A percentile compares a stretch with the other conserved stretches of the same genome.
These are phyloP conservation scores for Syngnathus typhle DNA, from an alignment of 2,113 vertebrate species.

Conservation along the genomic window DNA sequence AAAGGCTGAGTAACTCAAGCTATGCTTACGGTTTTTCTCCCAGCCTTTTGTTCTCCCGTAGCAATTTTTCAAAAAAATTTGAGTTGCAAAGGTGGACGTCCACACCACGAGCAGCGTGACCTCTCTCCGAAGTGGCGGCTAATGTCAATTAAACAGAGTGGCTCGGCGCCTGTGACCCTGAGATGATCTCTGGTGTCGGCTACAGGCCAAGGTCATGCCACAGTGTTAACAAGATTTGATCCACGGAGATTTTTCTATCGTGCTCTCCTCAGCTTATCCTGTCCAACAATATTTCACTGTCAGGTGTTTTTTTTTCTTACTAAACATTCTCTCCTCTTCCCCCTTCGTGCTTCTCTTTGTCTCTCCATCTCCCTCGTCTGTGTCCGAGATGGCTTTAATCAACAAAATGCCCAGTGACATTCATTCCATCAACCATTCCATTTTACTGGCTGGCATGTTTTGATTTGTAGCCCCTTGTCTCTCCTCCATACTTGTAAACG, in stretches of 20 bases:
- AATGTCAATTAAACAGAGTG: slow-evolving; percentile 72
- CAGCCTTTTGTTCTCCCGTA: not conserved
- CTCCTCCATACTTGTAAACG: slow-evolving; percentile 48
- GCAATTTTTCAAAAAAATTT: not conserved
- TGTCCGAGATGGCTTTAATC: slow-evolving; percentile 54
- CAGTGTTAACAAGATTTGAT: slow-evolving; percentile 71
- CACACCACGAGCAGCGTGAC: slow-evolving; percentile 13
- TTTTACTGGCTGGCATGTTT: slow-evolving; percentile 29
- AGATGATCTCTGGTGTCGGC: slow-evolving; percentile 64
- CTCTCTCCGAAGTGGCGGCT: slow-evolving; percentile 28
- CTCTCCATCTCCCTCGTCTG: slow-evolving; percentile 20
- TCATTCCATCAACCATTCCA: slow-evolving; percentile 48
- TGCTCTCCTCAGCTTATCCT: slow-evolving; percentile 51
- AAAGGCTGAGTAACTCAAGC: not conserved
- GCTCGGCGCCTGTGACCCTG: slow-evolving; percentile 61
- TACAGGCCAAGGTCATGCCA: slow-evolving; percentile 66
- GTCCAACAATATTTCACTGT: slow-evolving; percentile 59
- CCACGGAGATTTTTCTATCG: slow-evolving; percentile 39
- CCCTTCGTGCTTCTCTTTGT: slow-evolving; percentile 35
- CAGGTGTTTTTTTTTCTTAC: slow-evolving; percentile 43
- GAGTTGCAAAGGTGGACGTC: not conserved
- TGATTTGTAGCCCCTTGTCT: slow-evolving; percentile 55
- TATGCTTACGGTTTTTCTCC: not conserved
- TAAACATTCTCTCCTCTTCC: slow-evolving; percentile 23
- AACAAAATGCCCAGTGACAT: slow-evolving; percentile 53